These are phyloP conservation scores for Priocnemis perturbator DNA, from an alignment of 2,888 invertebrate species.

Conservation along the genomic window DNA sequence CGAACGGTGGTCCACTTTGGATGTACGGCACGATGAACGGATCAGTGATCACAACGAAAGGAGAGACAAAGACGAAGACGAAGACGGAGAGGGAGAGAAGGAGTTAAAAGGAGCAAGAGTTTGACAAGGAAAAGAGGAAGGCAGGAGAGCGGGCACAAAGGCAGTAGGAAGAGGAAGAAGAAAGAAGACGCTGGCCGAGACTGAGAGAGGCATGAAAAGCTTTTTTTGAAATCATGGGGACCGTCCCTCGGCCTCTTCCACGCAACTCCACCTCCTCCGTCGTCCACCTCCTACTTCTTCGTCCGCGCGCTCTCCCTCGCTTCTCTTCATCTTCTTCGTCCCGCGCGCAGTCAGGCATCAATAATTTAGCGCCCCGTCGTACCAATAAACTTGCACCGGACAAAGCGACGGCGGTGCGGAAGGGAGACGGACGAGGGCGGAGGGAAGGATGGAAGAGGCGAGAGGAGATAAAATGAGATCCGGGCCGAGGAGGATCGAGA, in stretches of 20 bases:
- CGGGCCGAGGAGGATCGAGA: slow-evolving; percentile 18
- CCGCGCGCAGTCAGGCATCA: slow-evolving; percentile 53
- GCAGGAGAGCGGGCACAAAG: slow-evolving; percentile 26
- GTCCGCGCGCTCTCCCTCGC: slow-evolving; percentile 6
- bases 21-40: slow-evolving; percentile 6
- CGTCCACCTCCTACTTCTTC: slow-evolving; percentile 17
- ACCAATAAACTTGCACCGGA: slow-evolving; percentile 57
- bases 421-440: slow-evolving; percentile 18
- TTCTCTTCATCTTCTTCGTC: slow-evolving; percentile 31
- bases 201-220: slow-evolving; percentile 22
- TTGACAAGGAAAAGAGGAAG: slow-evolving; percentile 24
- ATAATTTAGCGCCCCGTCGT: slow-evolving; percentile 68
- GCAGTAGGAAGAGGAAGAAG: slow-evolving; percentile 22
- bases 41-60: no score
- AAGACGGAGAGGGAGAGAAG: slow-evolving; percentile 17
- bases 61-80: no score
- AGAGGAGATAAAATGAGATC: slow-evolving; percentile 19
- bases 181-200: slow-evolving; percentile 36
- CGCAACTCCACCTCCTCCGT: slow-evolving; percentile 45
- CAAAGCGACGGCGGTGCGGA: slow-evolving; percentile 22
- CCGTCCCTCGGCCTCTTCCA: slow-evolving; percentile 58
- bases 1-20: slow-evolving; percentile 18
- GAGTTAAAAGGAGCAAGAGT: slow-evolving; percentile 20
- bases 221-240: no score
- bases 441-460: slow-evolving; percentile 5